Evolutionary conservation across 2,797 vertebrate genomes (phyloP), one percentile per base, ranked within the genome.

Genomic region (Pangasius krempfi): DNA sequence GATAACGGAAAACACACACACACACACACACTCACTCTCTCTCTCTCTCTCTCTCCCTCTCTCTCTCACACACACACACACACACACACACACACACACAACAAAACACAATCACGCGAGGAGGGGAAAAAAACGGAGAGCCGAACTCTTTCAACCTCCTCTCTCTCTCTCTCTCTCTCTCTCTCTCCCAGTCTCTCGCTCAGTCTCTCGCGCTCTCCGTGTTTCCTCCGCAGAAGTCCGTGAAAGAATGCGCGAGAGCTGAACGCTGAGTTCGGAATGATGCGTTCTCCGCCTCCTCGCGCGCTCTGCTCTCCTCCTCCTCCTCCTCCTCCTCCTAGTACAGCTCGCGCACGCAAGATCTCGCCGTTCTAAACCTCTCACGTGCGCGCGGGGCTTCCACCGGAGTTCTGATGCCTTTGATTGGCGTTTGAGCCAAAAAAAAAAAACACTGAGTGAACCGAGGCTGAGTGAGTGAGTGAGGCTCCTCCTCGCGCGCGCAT

Each of bases 21-120:
- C 37, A 73, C 89, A 62, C 72, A 64, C 52, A 50, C 92, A 93
- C 94, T 93, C 60, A 27, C 60, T 0, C 60, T 9, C 60, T 1
- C 91, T 94, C 56, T 18, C 56, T 18, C 44, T 44, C 44, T 44
- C 44, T 44, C 6, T 44, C 44, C 8, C 44, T 44, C 44, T 44
- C 44, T 44, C 44, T 8, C 44, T 7, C 44, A 0, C 52, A 37
- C 92, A 93, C 94, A 93, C 70, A 44, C 20, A 4, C 89, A 56
- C 84, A 83, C 27, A 27, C 44, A 0, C 52, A 37, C 92, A 93
- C 94, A 93, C 70, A 44, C 20, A 4, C 89, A 56, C 84, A 83
- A 62, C 76, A 90, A 94, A 93, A 92, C 90, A 90, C 91, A 94
- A 93, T 92, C 90, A 90, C 86, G 91, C 90, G 89, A 40, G 30